Base-by-base conservation (phyloP, 2,113 vertebrate genomes). In the Apteryx mantelli region DNA sequence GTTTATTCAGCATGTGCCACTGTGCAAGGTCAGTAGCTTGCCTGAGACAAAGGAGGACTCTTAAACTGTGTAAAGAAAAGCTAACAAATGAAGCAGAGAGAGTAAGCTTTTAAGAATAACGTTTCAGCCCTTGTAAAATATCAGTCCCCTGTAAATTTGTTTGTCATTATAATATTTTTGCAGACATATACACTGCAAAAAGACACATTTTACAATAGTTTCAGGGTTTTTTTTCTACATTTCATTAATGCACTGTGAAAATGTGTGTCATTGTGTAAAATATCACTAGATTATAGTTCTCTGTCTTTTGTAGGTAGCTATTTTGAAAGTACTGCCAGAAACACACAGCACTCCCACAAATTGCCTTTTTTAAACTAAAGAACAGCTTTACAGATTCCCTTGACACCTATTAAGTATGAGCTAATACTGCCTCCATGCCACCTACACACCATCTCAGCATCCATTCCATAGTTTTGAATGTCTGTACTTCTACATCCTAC, bases 271-370 rank as follows among this genome's bases (percentile, higher is more conserved):
- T 91, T 96, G 92, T 96, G 81, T 93, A 92, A 92, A 96, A 93
- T 82, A 90, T 84, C 95, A 92, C 89, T 91, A 89, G 89, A 89
- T 93, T 96, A 95, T 87, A 96, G 46, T 89, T 96, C 95, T 96
- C 92, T 95, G 96, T 93, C 89, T 91, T 94, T 95, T 84, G 75
- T 95, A 89, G 88, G 79, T 96, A 88, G 69, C 95, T 95, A 83
- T 96, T 96, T 96, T 89, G 93, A 94, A 97, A 92, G 88, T 93
- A 81, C 96, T 97, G 95, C 87, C 94, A 97, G 95, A 97, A 96
- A 96, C 93, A 93, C 95, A 95, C 28, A 82, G 82, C 85, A 91
- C 93, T 93, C 95, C 95, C 94, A 95, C 94, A 97, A 97, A 93
- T 82, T 95, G 87, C 93, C 94, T 96, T 97, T 97, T 97, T 97